Conservation (phyloP, 2,888 invertebrate species). For the Dicycla oo region DNA sequence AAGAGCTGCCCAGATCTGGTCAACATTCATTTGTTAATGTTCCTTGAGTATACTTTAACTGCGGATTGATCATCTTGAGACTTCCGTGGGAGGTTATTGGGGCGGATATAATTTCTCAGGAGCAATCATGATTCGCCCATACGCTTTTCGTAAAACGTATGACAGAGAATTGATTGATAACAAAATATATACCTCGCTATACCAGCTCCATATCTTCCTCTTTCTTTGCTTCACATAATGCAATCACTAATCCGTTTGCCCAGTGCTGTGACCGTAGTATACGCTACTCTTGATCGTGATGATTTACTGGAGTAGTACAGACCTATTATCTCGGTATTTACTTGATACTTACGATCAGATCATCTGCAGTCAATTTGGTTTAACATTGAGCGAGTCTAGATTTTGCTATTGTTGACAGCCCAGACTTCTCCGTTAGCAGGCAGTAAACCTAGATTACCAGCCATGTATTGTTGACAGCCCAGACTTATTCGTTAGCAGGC, state of each 20-base stretch:
- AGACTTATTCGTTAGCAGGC: too few relatives aligned
- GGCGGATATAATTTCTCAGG: background rate
- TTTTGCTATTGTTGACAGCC: slow-evolving; percentile 11
- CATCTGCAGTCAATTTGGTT: background rate
- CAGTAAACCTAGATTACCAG: slow-evolving; percentile 27
- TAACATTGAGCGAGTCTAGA: background rate
- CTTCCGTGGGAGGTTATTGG: background rate
- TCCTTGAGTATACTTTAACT: slow-evolving; percentile 19
- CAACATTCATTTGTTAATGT: slow-evolving; percentile 54
- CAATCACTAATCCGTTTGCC: background rate
- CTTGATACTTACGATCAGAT: slow-evolving; percentile 6
- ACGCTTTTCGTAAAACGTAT: background rate
- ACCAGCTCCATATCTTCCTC: background rate
- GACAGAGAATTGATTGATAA: background rate
- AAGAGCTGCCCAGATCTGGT: slow-evolving; percentile 40
- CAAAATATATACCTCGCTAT: background rate
- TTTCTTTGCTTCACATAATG: background rate
- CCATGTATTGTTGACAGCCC: too few relatives aligned
- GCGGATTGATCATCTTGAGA: slow-evolving; percentile 28
- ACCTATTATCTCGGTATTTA: background rate
- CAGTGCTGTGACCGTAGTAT: background rate
- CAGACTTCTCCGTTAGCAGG: background rate
- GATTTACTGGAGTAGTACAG: background rate
- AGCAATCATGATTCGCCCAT: background rate
- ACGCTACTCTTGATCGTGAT: background rate